phyloP scores from a whole-genome alignment of 2,797 vertebrate species.

The Lacerta agilis region DNA sequence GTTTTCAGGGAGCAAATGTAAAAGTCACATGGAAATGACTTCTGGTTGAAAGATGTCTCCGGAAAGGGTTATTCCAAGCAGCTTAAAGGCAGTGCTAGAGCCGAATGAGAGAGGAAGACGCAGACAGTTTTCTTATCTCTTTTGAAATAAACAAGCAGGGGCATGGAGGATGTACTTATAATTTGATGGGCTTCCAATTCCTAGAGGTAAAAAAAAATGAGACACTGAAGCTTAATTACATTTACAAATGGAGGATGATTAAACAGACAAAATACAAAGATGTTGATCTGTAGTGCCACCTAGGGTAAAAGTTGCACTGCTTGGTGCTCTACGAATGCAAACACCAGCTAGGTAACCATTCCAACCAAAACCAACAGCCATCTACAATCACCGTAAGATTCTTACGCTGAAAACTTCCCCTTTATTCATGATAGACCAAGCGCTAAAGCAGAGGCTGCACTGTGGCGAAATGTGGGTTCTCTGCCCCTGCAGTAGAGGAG shows the following conservation, averaged over 20 bases:
- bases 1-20: too few relatives aligned
- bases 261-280: not conserved
- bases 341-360: not conserved
- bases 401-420: not conserved
- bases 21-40: not conserved
- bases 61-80: not conserved
- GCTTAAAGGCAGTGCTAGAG: fast-evolving
- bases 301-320: constrained; percentile 58
- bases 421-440: not conserved
- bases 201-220: not conserved
- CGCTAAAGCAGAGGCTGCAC: not conserved
- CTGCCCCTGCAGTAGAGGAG: not conserved
- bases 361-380: not conserved
- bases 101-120: fast-evolving
- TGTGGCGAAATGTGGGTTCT: not conserved
- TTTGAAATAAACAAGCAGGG: fast-evolving
- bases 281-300: constrained; percentile 60
- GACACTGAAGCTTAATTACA: not conserved
- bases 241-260: constrained; percentile 4
- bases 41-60: fast-evolving
- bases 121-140: not conserved
- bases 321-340: not conserved
- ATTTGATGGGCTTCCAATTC: not conserved
- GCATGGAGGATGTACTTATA: not conserved
- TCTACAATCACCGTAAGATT: not conserved